Evolutionary conservation across 2,888 invertebrate species (phyloP), one percentile per base, ranked within the genome.

Genomic region (Diplolepis rosae): DNA sequence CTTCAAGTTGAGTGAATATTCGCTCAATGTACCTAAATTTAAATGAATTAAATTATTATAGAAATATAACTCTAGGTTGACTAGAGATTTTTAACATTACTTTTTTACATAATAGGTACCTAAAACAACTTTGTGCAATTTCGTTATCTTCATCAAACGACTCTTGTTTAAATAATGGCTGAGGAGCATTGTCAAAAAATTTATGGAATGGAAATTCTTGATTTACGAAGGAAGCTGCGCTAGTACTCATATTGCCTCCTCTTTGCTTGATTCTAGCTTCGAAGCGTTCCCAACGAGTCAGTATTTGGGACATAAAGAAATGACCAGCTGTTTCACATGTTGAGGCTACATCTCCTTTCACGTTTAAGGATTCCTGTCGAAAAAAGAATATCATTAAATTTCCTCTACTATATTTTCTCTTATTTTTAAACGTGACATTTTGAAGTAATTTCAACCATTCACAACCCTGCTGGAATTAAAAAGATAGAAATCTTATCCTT

Each of bases 301-400:
- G 90, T 66, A 98, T 91, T 89, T 98, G 98, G 89, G 98, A 98
- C 61, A 98, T 93, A 89, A 95, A 98, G 90, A 99, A 99, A 89
- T 99, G 96, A 7, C 98, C 97, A 1, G 99, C 99, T 0, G 99
- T 98, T 90, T 99, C 99, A 89, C 99, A 99, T 0, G 99, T 98
- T 86, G 98, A 98, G 0, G 96, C 95, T 56, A 97, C 96, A 82
- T 97, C 98, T 4, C 96, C 95, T 67, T 93, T 92, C 0, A 96
- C 96, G 54, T 93, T 93, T 68, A 99, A 90, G 1, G 97, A 95
- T 82, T 94, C 93, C 84, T 88, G 69, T n/a, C n/a, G n/a, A 39
- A 70, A 56, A 39, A 15, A 51, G 39, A 30, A 65, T 22, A 28
- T 18, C 42, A 18, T 69, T 45, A 50, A 24, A 66, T 68, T n/a